Base-by-base conservation (phyloP, 2,113 vertebrate genomes). In the Oenanthe melanoleuca region DNA sequence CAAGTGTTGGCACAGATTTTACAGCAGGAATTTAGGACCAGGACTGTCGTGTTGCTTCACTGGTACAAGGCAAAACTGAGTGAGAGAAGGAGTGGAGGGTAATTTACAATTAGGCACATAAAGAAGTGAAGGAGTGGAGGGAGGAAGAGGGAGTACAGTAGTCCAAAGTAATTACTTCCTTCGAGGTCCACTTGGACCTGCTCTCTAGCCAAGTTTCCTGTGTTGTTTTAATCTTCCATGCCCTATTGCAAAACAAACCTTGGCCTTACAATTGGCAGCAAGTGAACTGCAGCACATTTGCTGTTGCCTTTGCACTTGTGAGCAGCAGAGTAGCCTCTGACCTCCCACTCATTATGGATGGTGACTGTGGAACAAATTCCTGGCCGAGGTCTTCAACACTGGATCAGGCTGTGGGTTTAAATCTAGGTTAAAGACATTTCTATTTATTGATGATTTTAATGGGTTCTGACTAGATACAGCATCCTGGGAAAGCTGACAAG, bases 71-170 rank as follows among this genome's bases (percentile, higher is more conserved):
- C 47, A 90, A 93, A 88, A 37, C 70, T 81, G 79, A 94, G 25
- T 8, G 55, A 56, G 47, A 44, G 86, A 66, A 78, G 67, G 65
- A 91, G 91, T 40, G 56, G 79, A 93, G 73, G 44, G 61, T 94
- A 86, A 93, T 89, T 96, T 96, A 95, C 93, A 96, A 69, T 96
- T 96, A 96, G 96, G 63, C 57, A 60, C 60, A 83, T 72, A 86
- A 93, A 95, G 91, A 79, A 89, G 63, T 66, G 92, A 44, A 73
- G 79, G 73, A 96, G 86, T 33, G 50, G 29, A 86, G 72, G 53
- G 74, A 86, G n/a, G 86, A 86, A 70, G 72, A 85, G 73, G 47
- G 74, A 90, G 91, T 81, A 69, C 50, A 38, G 82, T 38, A 52
- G 65, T 59, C 70, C 55, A 89, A 70, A 93, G 74, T 95, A 96